Evolutionary conservation across 2,797 vertebrate species (phyloP), one percentile per base, ranked within the genome.

Genomic region (Ibycter americanus): DNA sequence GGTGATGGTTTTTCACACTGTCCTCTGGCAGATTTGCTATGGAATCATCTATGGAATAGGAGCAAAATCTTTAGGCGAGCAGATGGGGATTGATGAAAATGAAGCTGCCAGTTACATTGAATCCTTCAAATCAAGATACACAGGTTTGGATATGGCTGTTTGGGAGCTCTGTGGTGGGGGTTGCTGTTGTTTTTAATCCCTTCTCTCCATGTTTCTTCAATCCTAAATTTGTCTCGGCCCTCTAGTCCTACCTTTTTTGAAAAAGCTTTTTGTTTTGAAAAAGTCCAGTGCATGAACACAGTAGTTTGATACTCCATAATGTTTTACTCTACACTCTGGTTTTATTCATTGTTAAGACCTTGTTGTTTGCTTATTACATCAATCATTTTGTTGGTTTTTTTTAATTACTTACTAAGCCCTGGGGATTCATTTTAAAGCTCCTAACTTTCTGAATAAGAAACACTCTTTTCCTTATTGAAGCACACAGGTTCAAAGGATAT

Each of bases 21-120:
- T 92, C 58, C 92, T 94, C 95, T 95, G 92, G 73, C 94, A 99
- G 99, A 99, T 99, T 97, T 99, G 99, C 97, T 99, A 99, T 86
- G 99, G 99, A 93, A 99, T 99, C 86, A 99, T 99, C 96, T 99
- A 99, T 54, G 99, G 99, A 88, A 99, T 99, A 98, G 99, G 99
- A 97, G 98, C 99, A 56, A 99, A 99, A 93, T 99, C 99, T 94
- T 97, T 99, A 89, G 99, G 99, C n/a, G 99, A 99, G 92, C 99
- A 99, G 97, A 99, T 99, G 99, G 99, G 98, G 66, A 98, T 99
- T 93, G 98, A 99, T 70, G 99, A 99, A 97, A 98, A 98, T 3
- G 99, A 99, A 63, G 99, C 99, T 18, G 98, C 98, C 79, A 98
- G 95, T 96, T 99, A 99, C 94, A 99, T 99, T 31, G 99, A 99